These are phyloP conservation scores for Eupeodes latifasciatus DNA, from an alignment of 2,888 invertebrate species.

Conservation along the genomic window DNA sequence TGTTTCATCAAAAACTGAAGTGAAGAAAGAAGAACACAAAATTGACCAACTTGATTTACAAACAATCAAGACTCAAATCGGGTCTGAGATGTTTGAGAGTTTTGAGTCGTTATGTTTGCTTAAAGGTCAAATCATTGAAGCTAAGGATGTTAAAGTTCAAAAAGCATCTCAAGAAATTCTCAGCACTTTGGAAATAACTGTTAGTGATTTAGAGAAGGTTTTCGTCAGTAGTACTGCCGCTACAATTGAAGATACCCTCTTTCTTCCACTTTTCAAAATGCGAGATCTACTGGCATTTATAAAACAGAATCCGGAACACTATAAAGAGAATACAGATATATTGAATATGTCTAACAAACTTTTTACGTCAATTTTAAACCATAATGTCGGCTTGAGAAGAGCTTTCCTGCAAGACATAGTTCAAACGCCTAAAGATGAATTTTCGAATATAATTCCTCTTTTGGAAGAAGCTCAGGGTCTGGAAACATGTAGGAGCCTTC, in stretches of 20 bases:
- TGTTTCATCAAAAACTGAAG: not conserved
- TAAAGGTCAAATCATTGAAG: constrained; percentile 34
- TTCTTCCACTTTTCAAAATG: constrained; percentile 78
- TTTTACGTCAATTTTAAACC: constrained; percentile 76
- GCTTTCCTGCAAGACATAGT: constrained; percentile 78
- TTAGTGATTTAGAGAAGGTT: constrained; percentile 75
- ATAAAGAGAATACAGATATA: constrained; percentile 44
- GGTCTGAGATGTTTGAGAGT: constrained; percentile 38
- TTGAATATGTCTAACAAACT: constrained; percentile 70
- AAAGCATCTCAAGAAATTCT: constrained; percentile 66
- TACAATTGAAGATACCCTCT: constrained; percentile 77
- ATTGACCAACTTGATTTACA: not conserved
- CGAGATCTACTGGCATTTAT: constrained; percentile 77
- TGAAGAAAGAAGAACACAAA: not conserved
- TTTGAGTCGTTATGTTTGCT: constrained; percentile 51
- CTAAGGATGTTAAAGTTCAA: constrained; percentile 30
- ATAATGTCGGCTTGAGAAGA: constrained; percentile 77
- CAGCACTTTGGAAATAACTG: constrained; percentile 71
- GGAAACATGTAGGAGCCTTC: constrained; percentile 56
- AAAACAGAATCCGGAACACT: constrained; percentile 40
- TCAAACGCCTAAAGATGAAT: constrained; percentile 75
- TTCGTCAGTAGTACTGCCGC: constrained; percentile 59
- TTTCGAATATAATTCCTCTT: constrained; percentile 70
- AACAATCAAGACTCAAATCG: constrained; percentile 14
- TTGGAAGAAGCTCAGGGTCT: constrained; percentile 58